Evolutionary conservation across 1,140 invertebrate species (phyloP).

Genomic region (Nasonia vitripennis): DNA sequence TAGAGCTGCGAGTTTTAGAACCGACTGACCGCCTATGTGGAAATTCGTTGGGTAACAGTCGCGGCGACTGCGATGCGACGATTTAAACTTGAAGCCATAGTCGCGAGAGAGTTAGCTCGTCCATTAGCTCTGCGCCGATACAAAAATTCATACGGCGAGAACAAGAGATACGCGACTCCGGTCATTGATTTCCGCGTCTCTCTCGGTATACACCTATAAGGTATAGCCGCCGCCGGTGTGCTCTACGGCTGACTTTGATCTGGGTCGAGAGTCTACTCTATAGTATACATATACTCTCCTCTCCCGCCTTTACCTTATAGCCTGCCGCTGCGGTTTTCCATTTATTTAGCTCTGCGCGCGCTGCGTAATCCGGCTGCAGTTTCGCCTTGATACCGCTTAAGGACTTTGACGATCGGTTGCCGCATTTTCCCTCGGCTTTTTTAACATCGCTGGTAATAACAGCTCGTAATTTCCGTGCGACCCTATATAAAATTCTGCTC

Average conservation of each 20-base stretch:
- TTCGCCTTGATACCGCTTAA: background rate
- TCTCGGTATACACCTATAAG: background rate
- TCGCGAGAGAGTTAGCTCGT: too few species aligned
- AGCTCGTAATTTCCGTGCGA: background rate
- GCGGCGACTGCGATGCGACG: too few species aligned
- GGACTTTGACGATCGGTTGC: background rate
- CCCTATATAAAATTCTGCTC: background rate
- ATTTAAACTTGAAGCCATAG: too few species aligned
- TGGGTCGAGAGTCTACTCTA: background rate
- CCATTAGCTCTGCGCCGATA: too few species aligned
- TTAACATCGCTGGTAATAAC: background rate
- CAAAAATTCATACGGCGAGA: background rate
- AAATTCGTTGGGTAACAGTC: too few species aligned
- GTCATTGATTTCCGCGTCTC: constrained; percentile 34
- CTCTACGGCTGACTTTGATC: background rate
- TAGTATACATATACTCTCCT: background rate
- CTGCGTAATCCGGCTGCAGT: background rate
- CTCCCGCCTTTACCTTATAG: background rate
- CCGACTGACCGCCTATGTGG: too few species aligned
- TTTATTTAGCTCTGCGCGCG: background rate
- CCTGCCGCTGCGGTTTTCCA: background rate
- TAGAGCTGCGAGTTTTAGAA: too few species aligned
- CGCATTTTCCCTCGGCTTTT: background rate
- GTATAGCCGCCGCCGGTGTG: too few species aligned
- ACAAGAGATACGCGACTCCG: background rate